Percentiles rank a stretch among this genome's conserved stretches.
phyloP scores from a whole-genome alignment of 1,140 invertebrate genomes.

The Aphidius ervi region DNA sequence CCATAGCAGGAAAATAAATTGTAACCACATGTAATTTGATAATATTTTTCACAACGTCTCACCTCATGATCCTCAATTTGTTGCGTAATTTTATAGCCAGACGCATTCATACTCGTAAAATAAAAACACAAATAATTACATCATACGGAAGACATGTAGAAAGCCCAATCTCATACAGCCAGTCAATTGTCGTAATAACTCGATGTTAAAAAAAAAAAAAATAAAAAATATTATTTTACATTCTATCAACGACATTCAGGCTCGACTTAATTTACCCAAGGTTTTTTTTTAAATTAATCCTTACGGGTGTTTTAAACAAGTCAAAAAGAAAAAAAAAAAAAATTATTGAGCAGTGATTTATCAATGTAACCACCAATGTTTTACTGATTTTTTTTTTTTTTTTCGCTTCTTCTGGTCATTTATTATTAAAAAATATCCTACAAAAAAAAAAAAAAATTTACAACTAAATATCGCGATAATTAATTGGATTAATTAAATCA shows the following conservation, averaged over 20 bases:
- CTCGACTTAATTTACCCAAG: conserved; percentile 4
- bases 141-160: conserved; percentile 11
- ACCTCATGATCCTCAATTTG: conserved; percentile 4
- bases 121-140: not conserved
- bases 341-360: too few species aligned
- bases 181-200: conserved; percentile 5
- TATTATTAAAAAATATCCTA: too few species aligned
- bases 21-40: conserved; percentile 4
- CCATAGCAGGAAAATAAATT: not conserved
- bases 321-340: too few species aligned
- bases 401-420: too few species aligned
- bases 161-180: not conserved
- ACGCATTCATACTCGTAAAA: not conserved
- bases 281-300: too few species aligned
- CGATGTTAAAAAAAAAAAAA: conserved; percentile 1
- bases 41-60: not conserved
- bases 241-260: conserved; percentile 7
- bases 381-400: too few species aligned
- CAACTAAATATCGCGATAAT: too few species aligned
- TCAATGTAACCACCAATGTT: too few species aligned
- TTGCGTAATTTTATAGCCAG: conserved; percentile 1
- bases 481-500: too few species aligned
- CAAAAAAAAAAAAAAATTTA: too few species aligned
- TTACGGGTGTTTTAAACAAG: too few species aligned
- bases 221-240: conserved; percentile 5